Base-by-base conservation (phyloP, 1,140 invertebrate species). In the Drosophila tani region DNA sequence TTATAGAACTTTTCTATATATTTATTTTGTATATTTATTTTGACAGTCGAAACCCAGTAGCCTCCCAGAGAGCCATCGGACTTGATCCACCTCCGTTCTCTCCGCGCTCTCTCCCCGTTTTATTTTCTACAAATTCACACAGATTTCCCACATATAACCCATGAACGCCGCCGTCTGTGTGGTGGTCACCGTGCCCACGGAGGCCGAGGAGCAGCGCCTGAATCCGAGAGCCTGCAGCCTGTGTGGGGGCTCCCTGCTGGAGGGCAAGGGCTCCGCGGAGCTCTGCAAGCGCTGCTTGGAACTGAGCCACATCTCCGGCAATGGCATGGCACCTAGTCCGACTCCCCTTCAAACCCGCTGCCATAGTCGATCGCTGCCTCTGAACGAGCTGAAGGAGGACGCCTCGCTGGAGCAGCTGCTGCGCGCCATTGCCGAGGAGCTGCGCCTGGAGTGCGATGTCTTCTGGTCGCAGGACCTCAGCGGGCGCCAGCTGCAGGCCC, bases 161-260 rank as follows among this genome's bases (percentile, higher is more conserved):
- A 81, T 87, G 82, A 79, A 60, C 49, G 79, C 62, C 12, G 59
- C 70, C 58, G 83, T 86, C 0, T 82, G 82, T 15, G 82, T 86
- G 19, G 55, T 86, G 63, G 80, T 87, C 41, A 87, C 83, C 2
- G 84, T 87, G 49, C 83, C 84, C 41, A 82, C 76, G 0, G 83
- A 63, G 9, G 55, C 58, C 49, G 76, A 83, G 66, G 83, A 87
- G 71, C 21, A 27, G 21, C 57, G 74, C 2, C 24, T 62, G 17
- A 40, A 38, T n/a, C 19, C 50, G 0, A 29, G 17, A 0, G n/a
- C 7, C 9, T 46, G 58, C 17, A 24, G 57, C 35, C 43, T 71
- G 11, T 78, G 75, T 38, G 45, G 75, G 11, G 24, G 32, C n/a
- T 6, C 3, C 2, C 11, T n/a, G 12, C 29, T 29, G 12, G 41